Percentiles rank a stretch among this genome's conserved stretches.
These are phyloP conservation scores for Danio kyathit DNA, from an alignment of 2,797 vertebrate species.

Conservation along the genomic window DNA sequence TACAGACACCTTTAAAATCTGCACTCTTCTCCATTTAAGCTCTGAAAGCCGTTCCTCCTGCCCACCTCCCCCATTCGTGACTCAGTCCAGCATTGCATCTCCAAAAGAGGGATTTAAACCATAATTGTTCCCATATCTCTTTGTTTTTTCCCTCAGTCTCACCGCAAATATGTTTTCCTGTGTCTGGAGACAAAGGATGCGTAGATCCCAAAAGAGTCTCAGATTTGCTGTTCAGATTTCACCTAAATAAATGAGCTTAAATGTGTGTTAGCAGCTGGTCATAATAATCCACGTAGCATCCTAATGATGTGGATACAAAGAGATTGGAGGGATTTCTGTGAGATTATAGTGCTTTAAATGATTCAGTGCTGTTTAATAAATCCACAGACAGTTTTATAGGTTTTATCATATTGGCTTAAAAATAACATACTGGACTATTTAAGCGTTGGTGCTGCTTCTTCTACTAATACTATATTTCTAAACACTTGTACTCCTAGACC, in stretches of 20 bases:
- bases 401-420: neutral
- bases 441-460: too few species aligned
- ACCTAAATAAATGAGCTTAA: constrained; percentile 29
- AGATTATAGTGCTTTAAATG: neutral
- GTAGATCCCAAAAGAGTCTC: neutral
- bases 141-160: constrained; percentile 1
- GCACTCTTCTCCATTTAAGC: constrained; percentile 17
- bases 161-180: constrained; percentile 7
- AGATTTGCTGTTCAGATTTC: constrained; percentile 20
- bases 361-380: neutral
- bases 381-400: neutral
- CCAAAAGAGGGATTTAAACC: neutral
- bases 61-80: neutral
- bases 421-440: too few species aligned
- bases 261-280: constrained; percentile 34
- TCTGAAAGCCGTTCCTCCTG: constrained; percentile 2
- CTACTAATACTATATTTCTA: too few species aligned
- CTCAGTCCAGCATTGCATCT: neutral
- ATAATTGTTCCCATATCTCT: constrained; percentile 2
- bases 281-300: constrained; percentile 11
- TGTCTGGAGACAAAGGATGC: constrained; percentile 13
- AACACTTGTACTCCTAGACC: too few species aligned
- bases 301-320: constrained; percentile 9
- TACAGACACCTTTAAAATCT: constrained; percentile 15
- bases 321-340: neutral